Evolutionary conservation across 1,140 invertebrate genomes (phyloP), one percentile per base, ranked within the genome.

Genomic region (Eumeta japonica): DNA sequence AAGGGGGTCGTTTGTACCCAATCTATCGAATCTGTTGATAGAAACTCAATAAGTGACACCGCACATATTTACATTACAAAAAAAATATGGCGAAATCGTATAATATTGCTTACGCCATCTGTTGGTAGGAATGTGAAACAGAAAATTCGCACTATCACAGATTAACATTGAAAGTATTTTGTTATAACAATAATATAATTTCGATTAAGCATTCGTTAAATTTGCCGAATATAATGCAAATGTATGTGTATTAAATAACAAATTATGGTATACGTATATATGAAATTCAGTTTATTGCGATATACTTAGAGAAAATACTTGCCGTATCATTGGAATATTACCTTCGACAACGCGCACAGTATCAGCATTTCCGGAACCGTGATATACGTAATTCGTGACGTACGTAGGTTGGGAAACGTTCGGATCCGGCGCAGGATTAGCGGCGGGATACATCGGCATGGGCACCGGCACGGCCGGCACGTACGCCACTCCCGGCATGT

Each of bases 381-480:
- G 49, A 34, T 60, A 60, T 34, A 52, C 52, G 28, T 56, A 48
- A 31, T 57, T 58, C 14, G 54, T 55, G 30, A 59, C 51, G 38
- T 50, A 52, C 3, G 52, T 56, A 10, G 56, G 39, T 11, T 47
- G 40, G 1, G 45, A 38, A 11, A 41, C 43, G 5, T 16, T 33
- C 5, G 24, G 18, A 3, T 46, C 35, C 17, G 39, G 30, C 29
- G 45, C 27, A 19, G 43, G 47, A 17, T 43, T 28, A 10, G 43
- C 46, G 3, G 45, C 52, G 0, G 59, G 61, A 37, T 64, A 68
- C 20, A 56, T 14, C 0, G 63, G 62, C 54, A 65, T 58, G 50
- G 63, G 56, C 9, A 68, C 55, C 0, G 64, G 61, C n/a, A n/a
- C n/a, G 0, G 62, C 28, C 0, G 62, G 65, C 10, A 72, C 46